Conservation (phyloP, 2,113 vertebrate genomes). For the Pseudolaguvia tuberculata region DNA sequence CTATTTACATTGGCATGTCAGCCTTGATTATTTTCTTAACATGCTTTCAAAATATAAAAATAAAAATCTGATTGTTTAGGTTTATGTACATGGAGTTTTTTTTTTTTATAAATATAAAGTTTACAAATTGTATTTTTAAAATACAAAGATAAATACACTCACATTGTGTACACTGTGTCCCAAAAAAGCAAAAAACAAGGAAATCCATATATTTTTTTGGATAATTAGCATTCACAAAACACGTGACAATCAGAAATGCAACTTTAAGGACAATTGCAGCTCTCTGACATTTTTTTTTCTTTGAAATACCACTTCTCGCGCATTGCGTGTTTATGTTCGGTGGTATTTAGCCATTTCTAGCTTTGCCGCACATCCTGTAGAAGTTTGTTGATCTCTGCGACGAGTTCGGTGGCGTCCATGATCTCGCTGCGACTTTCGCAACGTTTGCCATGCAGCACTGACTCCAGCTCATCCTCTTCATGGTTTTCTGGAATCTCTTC, state of each 20-base stretch:
- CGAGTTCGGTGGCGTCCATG: constrained; percentile 94
- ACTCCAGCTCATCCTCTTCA: constrained; percentile 95
- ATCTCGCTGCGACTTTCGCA: constrained; percentile 90
- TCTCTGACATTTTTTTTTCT: constrained; percentile 62
- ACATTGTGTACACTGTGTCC: constrained; percentile 91
- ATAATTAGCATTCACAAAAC: constrained; percentile 98
- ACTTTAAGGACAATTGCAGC: constrained; percentile 80
- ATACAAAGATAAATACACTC: constrained; percentile 99
- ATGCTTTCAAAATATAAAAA: constrained; percentile 95
- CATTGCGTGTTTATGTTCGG: constrained; percentile 1
- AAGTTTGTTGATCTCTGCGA: constrained; percentile 97
- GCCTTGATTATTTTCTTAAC: constrained; percentile 67
- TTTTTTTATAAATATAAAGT: constrained; percentile 94
- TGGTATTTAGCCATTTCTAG: constrained; percentile 57
- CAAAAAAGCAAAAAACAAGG: constrained; percentile 54
- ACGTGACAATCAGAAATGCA: constrained; percentile 94
- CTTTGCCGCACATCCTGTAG: constrained; percentile 93
- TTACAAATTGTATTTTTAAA: constrained; percentile 99
- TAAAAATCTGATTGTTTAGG: constrained; percentile 87
- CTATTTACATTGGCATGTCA: constrained; percentile 67
- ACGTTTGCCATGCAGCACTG: constrained; percentile 77
- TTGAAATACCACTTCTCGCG: constrained; percentile 17
- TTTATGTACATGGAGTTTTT: constrained; percentile 76
- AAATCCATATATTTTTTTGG: constrained; percentile 87
- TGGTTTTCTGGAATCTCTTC: constrained; percentile 98